These are phyloP conservation scores for Sogatella furcifera DNA, from an alignment of 1,140 invertebrate species.

Conservation along the genomic window DNA sequence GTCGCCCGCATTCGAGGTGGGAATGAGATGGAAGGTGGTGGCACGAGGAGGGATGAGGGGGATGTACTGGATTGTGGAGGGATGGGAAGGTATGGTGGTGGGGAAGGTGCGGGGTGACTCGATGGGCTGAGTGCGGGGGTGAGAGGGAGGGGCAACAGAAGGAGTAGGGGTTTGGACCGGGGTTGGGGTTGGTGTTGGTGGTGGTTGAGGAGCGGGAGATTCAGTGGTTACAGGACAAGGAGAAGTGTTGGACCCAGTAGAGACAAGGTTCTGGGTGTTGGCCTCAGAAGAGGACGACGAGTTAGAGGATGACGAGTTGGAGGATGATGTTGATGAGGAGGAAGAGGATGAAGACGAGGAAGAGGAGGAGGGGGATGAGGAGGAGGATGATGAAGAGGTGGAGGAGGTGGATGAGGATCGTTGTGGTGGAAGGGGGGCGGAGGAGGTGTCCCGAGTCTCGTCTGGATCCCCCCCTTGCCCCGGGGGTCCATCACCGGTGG, in stretches of 20 bases:
- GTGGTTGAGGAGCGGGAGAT: background rate
- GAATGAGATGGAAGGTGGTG: constrained; percentile 18
- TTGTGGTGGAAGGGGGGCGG: background rate
- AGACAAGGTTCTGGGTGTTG: constrained; percentile 22
- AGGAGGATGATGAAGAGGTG: constrained; percentile 23
- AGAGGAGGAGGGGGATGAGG: constrained; percentile 21
- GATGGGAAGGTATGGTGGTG: constrained; percentile 25
- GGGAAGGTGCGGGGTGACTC: constrained; percentile 23
- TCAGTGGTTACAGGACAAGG: constrained; percentile 1
- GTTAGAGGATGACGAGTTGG: constrained; percentile 22
- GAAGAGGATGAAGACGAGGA: constrained; percentile 23
- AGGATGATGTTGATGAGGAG: constrained; percentile 19
- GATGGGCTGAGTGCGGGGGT: constrained; percentile 25
- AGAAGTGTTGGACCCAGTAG: constrained; percentile 22
- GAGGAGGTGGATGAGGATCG: constrained; percentile 4
- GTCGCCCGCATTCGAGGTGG: constrained; percentile 12
- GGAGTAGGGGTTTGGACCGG: constrained; percentile 16
- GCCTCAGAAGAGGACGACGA: constrained; percentile 26
- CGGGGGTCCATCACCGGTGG: background rate
- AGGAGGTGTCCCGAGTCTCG: constrained; percentile 24
- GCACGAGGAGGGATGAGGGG: constrained; percentile 19
- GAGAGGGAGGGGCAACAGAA: constrained; percentile 21
- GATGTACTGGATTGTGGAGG: constrained; percentile 26
- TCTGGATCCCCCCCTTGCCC: constrained; percentile 2
- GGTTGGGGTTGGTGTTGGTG: constrained; percentile 19